phyloP scores from a whole-genome alignment of 2,113 vertebrate species.

The Sciurus niger region DNA sequence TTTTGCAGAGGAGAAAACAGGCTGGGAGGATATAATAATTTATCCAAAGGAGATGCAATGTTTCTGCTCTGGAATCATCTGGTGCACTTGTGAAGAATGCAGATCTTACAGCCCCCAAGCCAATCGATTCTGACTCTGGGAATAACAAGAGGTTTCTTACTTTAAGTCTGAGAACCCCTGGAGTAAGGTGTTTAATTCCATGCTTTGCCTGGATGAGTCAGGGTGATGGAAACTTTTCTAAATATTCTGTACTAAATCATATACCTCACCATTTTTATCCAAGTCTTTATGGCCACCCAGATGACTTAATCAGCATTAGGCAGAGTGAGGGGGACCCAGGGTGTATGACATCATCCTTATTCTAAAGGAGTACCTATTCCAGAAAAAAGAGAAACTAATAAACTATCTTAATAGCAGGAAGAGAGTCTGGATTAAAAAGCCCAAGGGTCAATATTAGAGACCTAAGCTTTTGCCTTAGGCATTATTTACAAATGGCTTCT shows the following conservation, averaged over 20 bases:
- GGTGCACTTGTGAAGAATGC: background rate
- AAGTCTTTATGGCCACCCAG: background rate
- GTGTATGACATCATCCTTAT: background rate
- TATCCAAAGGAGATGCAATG: background rate
- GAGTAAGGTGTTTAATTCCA: constrained; percentile 6
- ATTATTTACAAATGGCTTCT: constrained; percentile 40
- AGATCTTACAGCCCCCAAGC: background rate
- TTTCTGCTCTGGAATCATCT: background rate
- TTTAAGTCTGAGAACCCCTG: background rate
- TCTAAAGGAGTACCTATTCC: background rate
- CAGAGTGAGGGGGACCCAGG: background rate
- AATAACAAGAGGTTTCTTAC: background rate
- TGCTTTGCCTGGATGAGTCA: background rate
- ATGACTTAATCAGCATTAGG: background rate
- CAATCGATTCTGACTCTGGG: background rate
- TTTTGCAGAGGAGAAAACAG: background rate
- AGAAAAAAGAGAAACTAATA: background rate
- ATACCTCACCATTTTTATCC: background rate
- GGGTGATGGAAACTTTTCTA: background rate
- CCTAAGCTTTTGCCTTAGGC: background rate
- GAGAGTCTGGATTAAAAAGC: background rate
- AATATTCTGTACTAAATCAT: background rate
- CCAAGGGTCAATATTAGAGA: background rate
- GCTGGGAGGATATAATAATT: background rate
- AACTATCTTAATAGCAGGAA: background rate